Conservation (phyloP, 2,797 vertebrate species). For the Antennarius maculatus region DNA sequence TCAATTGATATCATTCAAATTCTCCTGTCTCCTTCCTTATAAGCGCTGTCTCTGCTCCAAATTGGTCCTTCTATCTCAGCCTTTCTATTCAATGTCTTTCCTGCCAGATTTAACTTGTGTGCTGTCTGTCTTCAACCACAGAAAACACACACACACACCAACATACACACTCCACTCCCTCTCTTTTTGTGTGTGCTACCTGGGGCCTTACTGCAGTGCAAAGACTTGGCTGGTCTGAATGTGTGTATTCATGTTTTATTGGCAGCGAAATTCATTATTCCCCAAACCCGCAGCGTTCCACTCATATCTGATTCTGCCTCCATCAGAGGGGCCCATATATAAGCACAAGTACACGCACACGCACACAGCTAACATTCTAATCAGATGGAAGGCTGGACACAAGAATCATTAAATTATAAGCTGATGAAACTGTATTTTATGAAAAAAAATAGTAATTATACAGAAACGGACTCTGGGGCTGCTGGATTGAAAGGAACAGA, state of each 20-base stretch:
- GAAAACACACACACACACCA: background rate
- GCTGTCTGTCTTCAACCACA: conserved; percentile 29
- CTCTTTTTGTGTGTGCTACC: conserved; percentile 45
- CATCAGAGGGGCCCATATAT: conserved; percentile 54
- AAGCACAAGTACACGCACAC: conserved; percentile 7
- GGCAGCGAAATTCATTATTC: conserved; percentile 78
- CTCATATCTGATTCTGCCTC: conserved; percentile 78
- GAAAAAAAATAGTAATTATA: conserved; percentile 58
- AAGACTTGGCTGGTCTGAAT: conserved; percentile 67
- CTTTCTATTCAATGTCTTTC: conserved; percentile 6
- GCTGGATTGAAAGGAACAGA: conserved; percentile 39
- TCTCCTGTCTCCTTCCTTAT: background rate
- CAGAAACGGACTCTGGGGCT: conserved; percentile 35
- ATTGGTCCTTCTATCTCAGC: conserved; percentile 10
- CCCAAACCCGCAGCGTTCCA: conserved; percentile 79
- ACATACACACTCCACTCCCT: background rate
- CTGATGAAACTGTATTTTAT: conserved; percentile 65
- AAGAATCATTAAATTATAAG: conserved; percentile 62
- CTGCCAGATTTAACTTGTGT: conserved; percentile 15
- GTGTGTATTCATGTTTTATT: conserved; percentile 83
- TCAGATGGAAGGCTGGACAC: conserved; percentile 56
- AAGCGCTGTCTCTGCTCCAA: background rate
- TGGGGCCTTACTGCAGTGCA: conserved; percentile 48
- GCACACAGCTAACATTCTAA: conserved; percentile 56
- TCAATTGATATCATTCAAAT: too few species aligned